Evolutionary conservation across 1,140 invertebrate species (phyloP).

Genomic region (Drosophila ironensis): DNA sequence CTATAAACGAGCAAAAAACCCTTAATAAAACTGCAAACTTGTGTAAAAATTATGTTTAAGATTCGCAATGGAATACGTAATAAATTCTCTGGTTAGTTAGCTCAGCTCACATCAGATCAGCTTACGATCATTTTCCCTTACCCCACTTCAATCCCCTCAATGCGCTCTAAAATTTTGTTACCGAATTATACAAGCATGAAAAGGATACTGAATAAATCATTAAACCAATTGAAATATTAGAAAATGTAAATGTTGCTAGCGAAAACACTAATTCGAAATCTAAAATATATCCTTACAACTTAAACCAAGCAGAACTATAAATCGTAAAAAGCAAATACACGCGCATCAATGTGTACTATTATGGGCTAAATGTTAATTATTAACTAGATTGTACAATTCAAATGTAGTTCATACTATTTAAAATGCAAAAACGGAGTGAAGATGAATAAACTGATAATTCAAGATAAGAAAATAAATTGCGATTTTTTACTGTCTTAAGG

Average conservation of each 20-base stretch:
- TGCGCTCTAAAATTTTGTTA: slow-evolving; percentile 53
- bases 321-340: slow-evolving; percentile 29
- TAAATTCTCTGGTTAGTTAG: slow-evolving; percentile 51
- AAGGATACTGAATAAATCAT: slow-evolving; percentile 29
- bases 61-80: slow-evolving; percentile 66
- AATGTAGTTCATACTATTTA: slow-evolving; percentile 79
- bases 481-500: too few relatives aligned
- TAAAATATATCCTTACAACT: slow-evolving; percentile 20
- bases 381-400: slow-evolving; percentile 77
- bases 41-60: slow-evolving; percentile 50
- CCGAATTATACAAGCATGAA: slow-evolving; percentile 17
- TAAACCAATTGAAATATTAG: slow-evolving; percentile 53
- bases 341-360: slow-evolving; percentile 73
- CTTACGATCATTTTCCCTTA: slow-evolving; percentile 7
- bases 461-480: slow-evolving; percentile 51
- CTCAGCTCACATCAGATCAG: slow-evolving; percentile 22
- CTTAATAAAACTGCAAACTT: slow-evolving; percentile 39
- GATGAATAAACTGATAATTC: slow-evolving; percentile 51
- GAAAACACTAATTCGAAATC: slow-evolving; percentile 42
- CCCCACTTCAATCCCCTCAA: too few relatives aligned
- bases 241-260: slow-evolving; percentile 77
- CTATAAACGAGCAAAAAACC: slow-evolving; percentile 42
- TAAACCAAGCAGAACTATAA: slow-evolving; percentile 19
- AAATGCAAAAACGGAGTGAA: slow-evolving; percentile 64
- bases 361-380: slow-evolving; percentile 79